Base-by-base conservation (phyloP, 1,140 invertebrate species). In the Rhagoletis pomonella region DNA sequence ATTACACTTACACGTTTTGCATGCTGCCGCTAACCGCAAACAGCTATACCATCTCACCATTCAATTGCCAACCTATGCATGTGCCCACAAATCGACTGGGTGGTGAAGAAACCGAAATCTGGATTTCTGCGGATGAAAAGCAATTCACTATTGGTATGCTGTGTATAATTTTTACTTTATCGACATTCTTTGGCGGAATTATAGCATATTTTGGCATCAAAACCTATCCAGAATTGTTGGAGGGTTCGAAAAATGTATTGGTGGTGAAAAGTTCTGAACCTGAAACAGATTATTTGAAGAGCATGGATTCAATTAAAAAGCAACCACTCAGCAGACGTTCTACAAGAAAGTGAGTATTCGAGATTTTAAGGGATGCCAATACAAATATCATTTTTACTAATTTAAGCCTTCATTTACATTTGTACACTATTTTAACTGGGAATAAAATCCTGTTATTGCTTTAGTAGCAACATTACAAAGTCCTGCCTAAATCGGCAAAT, bases 201-300 rank as follows among this genome's bases (percentile, higher is more conserved):
- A 88, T 90, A 39, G 89, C 90, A 0, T 91, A 90, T 81, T 86
- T 90, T 29, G 89, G 90, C 44, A 88, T 91, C 0, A 91, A 90
- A 67, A 87, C 87, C 0, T 91, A 89, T 86, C 90, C 90, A 0
- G 89, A 91, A 88, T 73, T 91, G 0, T 55, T 91, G 60, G 90
- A 91, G 44, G 90, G 90, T 4, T 90, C 90, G 0, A 90, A 91
- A 47, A 90, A 91, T 88, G 90, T 91, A 0, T 12, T 91, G 12
- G 89, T 90, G 1, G 89, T 91, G 9, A 90, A 91, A 67, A 88
- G 90, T 62, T 86, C 89, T 1, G 90, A 90, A 55, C 88, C 89
- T 55, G 86, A 87, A 0, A 89, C 73, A 3, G 50, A 55, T 55
- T 81, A 81, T 3, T 55, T 81, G 19, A 29, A 55, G 7, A 44